Base-by-base conservation (phyloP, 92 coral and sea anemone genomes). In the Phenganax stokvisi region DNA sequence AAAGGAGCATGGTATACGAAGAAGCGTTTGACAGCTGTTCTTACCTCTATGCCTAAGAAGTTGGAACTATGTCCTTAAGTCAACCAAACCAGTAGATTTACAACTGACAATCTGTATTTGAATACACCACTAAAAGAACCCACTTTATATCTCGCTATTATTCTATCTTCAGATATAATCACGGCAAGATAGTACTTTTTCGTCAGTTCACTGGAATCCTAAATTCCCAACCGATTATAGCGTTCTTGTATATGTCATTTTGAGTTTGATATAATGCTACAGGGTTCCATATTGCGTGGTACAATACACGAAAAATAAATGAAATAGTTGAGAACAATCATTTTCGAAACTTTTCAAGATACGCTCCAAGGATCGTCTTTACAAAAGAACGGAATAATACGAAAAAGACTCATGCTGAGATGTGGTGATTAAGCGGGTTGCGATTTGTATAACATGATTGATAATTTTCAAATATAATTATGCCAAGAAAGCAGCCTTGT, bases 331-430 rank as follows among this genome's bases (percentile, higher is more conserved):
- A 13, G 1, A 12, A 66, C 31, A 66, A 66, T 15, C 28, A 10
- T 66, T 66, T 61, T 11, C 15, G 29, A 64, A 6, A 1, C 7
- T 27, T 66, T 30, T 25, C 72, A 30, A 27, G 72, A 7, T 66
- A 66, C 16, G 72, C 72, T 66, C 25, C 20, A 20, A 7, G 5
- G 72, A 20, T 2, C 72, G 25, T 12, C 72, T 66, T 37, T 37
- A 66, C 72, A 66, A 66, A 66, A 66, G 47, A 0, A 3, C 72
- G 72, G 67, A 29, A 66, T 66, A 66, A 66, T 25, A 25, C 10
- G 20, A 66, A 27, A 1, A 12, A 51, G 16, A 5, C 12, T 66
- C 72, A 66, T 12, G 72, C 72, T 66, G 72, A 10, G 72, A 4
- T 1, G 47, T 1, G 20, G 47, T 17, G 72, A 29, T 66, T 66